Conservation (phyloP, 2,113 vertebrate species). For the Coracopsis vasa region DNA sequence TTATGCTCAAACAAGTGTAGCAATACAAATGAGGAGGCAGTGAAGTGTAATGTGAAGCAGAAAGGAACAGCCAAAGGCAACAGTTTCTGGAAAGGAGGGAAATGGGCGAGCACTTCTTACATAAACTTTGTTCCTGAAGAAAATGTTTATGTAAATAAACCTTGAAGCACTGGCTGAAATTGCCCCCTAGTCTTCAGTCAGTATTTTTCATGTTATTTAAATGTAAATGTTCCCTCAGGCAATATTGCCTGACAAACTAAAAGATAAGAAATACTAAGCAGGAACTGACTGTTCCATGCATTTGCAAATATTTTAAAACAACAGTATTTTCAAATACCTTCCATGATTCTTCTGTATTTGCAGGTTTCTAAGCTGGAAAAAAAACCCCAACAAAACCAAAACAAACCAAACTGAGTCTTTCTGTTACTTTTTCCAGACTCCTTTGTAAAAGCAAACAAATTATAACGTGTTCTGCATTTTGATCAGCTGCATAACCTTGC, state of each 20-base stretch:
- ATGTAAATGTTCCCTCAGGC: neutral
- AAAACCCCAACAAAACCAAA: neutral
- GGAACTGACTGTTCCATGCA: neutral
- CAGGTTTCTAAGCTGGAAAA: neutral
- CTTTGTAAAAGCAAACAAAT: neutral
- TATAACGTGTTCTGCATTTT: neutral
- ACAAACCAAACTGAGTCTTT: neutral
- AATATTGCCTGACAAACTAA: neutral
- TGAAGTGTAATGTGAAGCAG: neutral
- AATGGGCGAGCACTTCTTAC: slow-evolving; percentile 3
- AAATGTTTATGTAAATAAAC: slow-evolving; percentile 35
- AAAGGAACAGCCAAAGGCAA: slow-evolving; percentile 37
- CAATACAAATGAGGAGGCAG: neutral
- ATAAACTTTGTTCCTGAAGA: slow-evolving; percentile 31
- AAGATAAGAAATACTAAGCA: neutral
- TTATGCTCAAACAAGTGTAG: neutral
- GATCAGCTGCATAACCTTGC: neutral
- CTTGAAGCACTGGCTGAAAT: neutral
- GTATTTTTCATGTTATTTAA: slow-evolving; percentile 6
- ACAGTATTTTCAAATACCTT: neutral
- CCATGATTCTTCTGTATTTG: neutral
- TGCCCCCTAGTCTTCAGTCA: neutral
- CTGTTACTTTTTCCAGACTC: neutral
- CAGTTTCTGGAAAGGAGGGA: neutral
- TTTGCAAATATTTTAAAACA: neutral